Conservation (phyloP, 2,113 vertebrate species). For the Clarias batrachus region DNA sequence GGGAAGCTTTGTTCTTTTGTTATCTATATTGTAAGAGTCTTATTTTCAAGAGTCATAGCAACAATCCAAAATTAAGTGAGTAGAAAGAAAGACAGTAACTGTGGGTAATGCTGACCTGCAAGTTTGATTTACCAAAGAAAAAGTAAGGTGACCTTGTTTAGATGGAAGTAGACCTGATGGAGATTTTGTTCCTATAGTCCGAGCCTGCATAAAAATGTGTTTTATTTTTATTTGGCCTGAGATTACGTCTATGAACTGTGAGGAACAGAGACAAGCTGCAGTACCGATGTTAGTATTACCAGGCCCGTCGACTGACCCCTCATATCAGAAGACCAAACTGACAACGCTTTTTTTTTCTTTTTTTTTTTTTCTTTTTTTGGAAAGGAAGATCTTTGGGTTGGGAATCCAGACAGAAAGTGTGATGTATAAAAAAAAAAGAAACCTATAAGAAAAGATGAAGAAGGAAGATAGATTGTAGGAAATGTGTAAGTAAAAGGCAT, state of each 20-base stretch:
- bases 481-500: background rate
- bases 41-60: slow-evolving; percentile 51
- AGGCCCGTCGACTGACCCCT: background rate
- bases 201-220: background rate
- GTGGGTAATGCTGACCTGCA: background rate
- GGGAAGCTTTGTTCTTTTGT: slow-evolving; percentile 58
- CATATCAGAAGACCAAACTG: background rate
- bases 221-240: no score
- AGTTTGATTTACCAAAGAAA: slow-evolving; percentile 39
- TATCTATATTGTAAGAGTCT: slow-evolving; percentile 58
- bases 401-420: background rate
- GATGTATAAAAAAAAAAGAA: background rate
- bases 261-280: background rate
- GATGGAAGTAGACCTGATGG: background rate
- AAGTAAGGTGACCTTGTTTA: background rate
- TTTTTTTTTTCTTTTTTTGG: background rate
- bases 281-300: slow-evolving; percentile 9
- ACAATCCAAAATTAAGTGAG: slow-evolving; percentile 33
- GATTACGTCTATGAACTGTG: background rate
- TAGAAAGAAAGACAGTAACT: background rate
- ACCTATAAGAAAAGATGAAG: background rate
- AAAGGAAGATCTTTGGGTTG: background rate
- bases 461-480: background rate
- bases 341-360: background rate
- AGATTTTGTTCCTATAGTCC: background rate